A percentile compares a stretch with the other conserved stretches of the same genome.
Evolutionary conservation across 1,140 invertebrate species (phyloP).

Genomic region (Diabrotica virgifera): DNA sequence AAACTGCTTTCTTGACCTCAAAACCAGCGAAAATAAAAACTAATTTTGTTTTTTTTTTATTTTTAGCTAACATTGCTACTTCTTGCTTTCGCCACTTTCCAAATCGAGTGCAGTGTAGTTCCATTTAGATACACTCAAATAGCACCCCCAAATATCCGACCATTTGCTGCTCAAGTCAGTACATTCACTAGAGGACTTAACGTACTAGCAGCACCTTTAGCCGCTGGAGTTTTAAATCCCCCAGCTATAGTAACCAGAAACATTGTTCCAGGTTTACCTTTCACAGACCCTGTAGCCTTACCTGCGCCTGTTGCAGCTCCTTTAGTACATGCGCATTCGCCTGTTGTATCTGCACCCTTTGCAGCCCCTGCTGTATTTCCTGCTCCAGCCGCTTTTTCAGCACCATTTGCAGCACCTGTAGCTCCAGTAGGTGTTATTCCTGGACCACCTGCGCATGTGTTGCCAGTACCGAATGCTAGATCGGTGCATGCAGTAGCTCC

Average conservation of each 20-base stretch:
- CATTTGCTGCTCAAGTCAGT: constrained; percentile 37
- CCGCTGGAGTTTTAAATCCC: constrained; percentile 30
- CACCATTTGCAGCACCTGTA: background rate
- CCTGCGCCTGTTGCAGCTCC: constrained; percentile 3
- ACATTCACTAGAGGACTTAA: constrained; percentile 33
- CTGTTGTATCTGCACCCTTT: constrained; percentile 6
- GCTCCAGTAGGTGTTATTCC: background rate
- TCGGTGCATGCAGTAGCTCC: constrained; percentile 27
- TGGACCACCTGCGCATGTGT: background rate
- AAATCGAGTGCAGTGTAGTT: background rate
- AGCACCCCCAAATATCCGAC: constrained; percentile 31
- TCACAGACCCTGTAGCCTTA: constrained; percentile 11
- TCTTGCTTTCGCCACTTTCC: background rate
- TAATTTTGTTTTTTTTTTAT: background rate
- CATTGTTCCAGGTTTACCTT: constrained; percentile 18
- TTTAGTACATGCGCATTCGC: constrained; percentile 12
- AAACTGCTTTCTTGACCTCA: too few species aligned
- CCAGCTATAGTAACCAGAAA: constrained; percentile 24
- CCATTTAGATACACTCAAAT: constrained; percentile 28
- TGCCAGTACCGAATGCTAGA: constrained; percentile 6
- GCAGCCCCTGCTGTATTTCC: background rate
- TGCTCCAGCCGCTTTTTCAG: background rate
- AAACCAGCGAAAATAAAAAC: background rate
- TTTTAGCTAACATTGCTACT: background rate
- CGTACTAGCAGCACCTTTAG: constrained; percentile 33